Percentiles rank a stretch among this genome's conserved stretches.
Conservation (phyloP, 2,797 vertebrate genomes). For the Acomys russatus region DNA sequence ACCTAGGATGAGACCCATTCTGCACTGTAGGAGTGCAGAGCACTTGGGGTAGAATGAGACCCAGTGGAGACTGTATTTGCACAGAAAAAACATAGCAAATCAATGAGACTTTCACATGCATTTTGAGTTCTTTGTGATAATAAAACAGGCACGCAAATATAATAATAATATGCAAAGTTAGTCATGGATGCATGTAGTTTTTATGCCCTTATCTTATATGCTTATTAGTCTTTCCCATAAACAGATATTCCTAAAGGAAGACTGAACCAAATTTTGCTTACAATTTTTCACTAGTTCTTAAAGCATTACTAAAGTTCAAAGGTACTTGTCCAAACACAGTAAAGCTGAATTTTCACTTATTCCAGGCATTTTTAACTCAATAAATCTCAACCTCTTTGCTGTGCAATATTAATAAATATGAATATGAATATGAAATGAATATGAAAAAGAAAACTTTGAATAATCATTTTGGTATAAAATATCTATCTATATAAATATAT, state of each 20-base stretch:
- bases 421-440: too few species aligned
- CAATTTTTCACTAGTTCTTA: neutral
- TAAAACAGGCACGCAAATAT: neutral
- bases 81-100: neutral
- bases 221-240: neutral
- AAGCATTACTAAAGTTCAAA: neutral
- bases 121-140: neutral
- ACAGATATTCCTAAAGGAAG: neutral
- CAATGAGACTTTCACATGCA: neutral
- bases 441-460: neutral
- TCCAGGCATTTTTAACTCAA: neutral
- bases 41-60: neutral
- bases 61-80: neutral
- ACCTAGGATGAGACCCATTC: neutral
- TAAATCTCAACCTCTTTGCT: slow-evolving; percentile 19
- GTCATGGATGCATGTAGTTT: neutral
- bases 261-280: neutral
- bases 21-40: neutral
- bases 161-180: neutral
- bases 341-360: neutral
- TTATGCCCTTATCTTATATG: neutral
- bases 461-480: neutral
- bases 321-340: neutral
- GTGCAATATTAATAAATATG: neutral
- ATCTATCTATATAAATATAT: neutral